Evolutionary conservation across 2,113 vertebrate species (phyloP).

Genomic region (Pongo pygmaeus): DNA sequence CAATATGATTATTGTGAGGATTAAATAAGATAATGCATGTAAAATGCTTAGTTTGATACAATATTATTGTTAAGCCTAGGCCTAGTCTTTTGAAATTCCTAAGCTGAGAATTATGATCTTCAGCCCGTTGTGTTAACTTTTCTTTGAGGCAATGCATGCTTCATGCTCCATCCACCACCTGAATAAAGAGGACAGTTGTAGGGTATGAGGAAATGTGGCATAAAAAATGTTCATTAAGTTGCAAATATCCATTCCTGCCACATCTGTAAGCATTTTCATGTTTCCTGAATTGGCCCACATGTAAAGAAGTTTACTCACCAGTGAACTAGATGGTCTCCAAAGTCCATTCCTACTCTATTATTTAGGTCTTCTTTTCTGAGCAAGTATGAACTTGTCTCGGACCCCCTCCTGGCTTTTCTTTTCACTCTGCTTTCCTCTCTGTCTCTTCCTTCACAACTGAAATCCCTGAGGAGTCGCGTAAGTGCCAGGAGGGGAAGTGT

Average conservation of each 20-base stretch:
- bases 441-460: not conserved
- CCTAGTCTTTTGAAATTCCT: not conserved
- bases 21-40: not conserved
- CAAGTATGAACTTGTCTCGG: not conserved
- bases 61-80: not conserved
- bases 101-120: not conserved
- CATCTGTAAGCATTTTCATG: not conserved
- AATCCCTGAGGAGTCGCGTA: not conserved
- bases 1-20: not conserved
- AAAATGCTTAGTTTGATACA: slow-evolving; percentile 2
- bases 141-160: not conserved
- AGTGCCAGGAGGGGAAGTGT: not conserved
- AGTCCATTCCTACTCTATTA: not conserved
- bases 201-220: not conserved
- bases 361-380: not conserved
- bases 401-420: not conserved
- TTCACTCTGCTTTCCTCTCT: not conserved
- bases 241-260: not conserved
- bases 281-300: not conserved
- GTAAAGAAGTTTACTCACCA: not conserved
- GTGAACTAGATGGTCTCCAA: not conserved
- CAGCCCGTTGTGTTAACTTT: not conserved
- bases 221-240: not conserved
- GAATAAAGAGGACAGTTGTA: not conserved
- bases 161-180: not conserved